Evolutionary conservation across 2,888 invertebrate species (phyloP), one percentile per base, ranked within the genome.

Genomic region (Apamea epomidion): DNA sequence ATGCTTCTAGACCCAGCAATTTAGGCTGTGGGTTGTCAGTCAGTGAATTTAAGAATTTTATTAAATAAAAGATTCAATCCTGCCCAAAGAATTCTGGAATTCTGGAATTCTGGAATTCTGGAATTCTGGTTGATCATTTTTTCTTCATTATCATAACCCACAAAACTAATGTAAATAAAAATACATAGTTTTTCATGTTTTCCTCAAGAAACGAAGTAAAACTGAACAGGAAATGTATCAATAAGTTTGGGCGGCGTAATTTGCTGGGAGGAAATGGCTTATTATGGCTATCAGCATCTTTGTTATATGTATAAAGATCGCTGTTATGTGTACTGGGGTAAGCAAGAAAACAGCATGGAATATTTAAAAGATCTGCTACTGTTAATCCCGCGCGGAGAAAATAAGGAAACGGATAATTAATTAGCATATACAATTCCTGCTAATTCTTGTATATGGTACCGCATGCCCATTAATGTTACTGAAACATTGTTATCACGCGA

Each of bases 341-440:
- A 48, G 16, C 29, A 21, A 32, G 68, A 25, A 25, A 51, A 73
- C 7, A 16, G 32, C 48, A 54, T 81, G 68, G 29, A 71, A 81
- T 70, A 73, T 70, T 74, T 74, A 14, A 80, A n/a, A 42, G 21
- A 60, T 12, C 18, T 65, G 37, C 54, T 21, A 62, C 16, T 62
- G 21, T 48, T 58, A 51, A 29, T 42, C 16, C 29, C 29, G 21
- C 54, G 37, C 21, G 42, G 54, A 82, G 79, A 79, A 82, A 82
- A 78, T 64, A 64, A 82, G 72, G 72, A 82, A 84, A 69, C 48
- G 14, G 32, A 78, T 83, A 60, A 62, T 60, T 37, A 51, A 75
- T 60, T 62, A 54, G 67, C 54, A 62, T 83, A 51, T 21, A 78
- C 70, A 69, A 81, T 69, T 69, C 58, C 69, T 75, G 51, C 42